Percentiles rank a stretch among this genome's conserved stretches.
phyloP scores from a whole-genome alignment of 2,113 vertebrate genomes.

The Gallinago undulata region DNA sequence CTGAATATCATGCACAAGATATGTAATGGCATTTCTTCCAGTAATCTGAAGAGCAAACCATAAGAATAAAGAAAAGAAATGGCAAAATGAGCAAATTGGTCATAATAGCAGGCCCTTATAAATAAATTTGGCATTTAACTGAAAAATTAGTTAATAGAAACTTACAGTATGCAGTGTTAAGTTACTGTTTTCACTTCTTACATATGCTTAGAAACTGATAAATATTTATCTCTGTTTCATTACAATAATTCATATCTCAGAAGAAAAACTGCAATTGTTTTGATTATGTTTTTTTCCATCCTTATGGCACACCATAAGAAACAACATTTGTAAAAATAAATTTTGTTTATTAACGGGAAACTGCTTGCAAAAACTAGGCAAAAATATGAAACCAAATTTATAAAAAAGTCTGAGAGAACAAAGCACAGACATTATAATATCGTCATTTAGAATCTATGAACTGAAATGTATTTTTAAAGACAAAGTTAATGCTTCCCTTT shows the following conservation, averaged over 20 bases:
- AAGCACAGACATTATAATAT: constrained; percentile 65
- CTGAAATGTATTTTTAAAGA: constrained; percentile 74
- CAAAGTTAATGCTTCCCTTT: constrained; percentile 72
- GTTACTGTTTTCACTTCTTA: constrained; percentile 59
- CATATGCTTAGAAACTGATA: constrained; percentile 55
- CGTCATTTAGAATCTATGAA: constrained; percentile 66
- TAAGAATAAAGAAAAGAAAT: neutral
- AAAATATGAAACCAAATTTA: constrained; percentile 67
- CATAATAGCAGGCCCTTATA: constrained; percentile 12
- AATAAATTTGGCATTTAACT: constrained; percentile 59
- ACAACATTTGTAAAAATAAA: constrained; percentile 38
- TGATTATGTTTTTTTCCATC: constrained; percentile 48
- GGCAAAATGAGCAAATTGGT: constrained; percentile 34
- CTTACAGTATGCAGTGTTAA: neutral
- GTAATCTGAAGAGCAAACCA: neutral
- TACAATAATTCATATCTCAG: constrained; percentile 19
- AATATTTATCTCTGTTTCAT: constrained; percentile 68
- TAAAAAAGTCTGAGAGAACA: constrained; percentile 59
- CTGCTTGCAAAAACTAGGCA: constrained; percentile 43
- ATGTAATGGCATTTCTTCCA: neutral
- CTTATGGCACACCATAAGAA: constrained; percentile 6
- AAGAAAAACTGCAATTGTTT: constrained; percentile 49
- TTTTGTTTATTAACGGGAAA: constrained; percentile 68
- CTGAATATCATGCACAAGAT: neutral
- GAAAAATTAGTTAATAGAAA: constrained; percentile 60